Evolutionary conservation across 1,140 invertebrate genomes (phyloP).

Genomic region (Lethrus apterus): DNA sequence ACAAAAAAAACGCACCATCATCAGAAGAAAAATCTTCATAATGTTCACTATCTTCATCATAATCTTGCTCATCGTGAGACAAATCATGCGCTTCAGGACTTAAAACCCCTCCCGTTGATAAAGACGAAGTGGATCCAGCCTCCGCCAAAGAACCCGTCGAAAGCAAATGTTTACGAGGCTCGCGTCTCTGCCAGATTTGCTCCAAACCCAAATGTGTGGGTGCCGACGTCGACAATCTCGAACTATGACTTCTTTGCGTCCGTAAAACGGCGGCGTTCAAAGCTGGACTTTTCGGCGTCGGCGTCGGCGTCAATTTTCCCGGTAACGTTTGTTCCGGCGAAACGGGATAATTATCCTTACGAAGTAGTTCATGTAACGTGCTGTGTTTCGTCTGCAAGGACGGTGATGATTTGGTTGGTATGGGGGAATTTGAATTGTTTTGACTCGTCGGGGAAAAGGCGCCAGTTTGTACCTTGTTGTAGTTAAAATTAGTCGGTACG

Average conservation of each 20-base stretch:
- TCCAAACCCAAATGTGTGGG: conserved; percentile 74
- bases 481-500: not conserved
- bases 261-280: conserved; percentile 17
- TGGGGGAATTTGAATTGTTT: conserved; percentile 41
- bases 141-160: conserved; percentile 80
- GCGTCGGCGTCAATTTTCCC: conserved; percentile 40
- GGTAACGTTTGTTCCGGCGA: conserved; percentile 48
- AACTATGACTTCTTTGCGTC: conserved; percentile 41
- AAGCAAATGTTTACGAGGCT: conserved; percentile 77
- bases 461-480: conserved; percentile 39
- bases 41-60: conserved; percentile 71
- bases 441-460: conserved; percentile 52
- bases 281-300: conserved; percentile 6
- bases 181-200: conserved; percentile 75
- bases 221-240: conserved; percentile 72
- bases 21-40: conserved; percentile 81
- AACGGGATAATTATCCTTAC: conserved; percentile 47
- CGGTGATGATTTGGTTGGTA: conserved; percentile 43
- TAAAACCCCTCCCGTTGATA: conserved; percentile 72
- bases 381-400: conserved; percentile 43
- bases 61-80: conserved; percentile 75
- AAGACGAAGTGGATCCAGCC: conserved; percentile 78
- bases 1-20: conserved; percentile 55
- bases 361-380: conserved; percentile 57
- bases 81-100: conserved; percentile 75